Base-by-base conservation (phyloP, 2,888 invertebrate species). In the Thera britannica region DNA sequence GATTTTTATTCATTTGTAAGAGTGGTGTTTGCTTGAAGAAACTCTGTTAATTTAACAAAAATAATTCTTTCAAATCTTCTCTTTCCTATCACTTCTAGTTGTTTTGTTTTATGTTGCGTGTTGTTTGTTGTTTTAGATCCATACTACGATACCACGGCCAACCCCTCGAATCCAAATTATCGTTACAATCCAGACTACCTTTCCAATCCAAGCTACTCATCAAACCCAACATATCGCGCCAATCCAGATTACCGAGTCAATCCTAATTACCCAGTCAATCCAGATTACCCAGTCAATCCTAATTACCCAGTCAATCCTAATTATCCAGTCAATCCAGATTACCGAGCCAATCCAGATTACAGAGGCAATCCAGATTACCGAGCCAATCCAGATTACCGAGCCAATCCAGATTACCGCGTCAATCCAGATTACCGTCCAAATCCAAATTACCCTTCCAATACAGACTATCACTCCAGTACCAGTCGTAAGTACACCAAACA, bases 41-140 rank as follows among this genome's bases (percentile, higher is more conserved):
- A n/a, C n/a, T 41, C 11, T 54, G 44, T 44, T 34, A 36, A 48
- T 56, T 58, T 8, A n/a, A n/a, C n/a, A n/a, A n/a, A n/a, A n/a
- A n/a, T 9, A n/a, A 52, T 8, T 34, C 2, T 4, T 38, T 23
- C 2, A 9, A 2, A 46, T 52, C 35, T 12, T 41, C 4, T 5
- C 34, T n/a, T 44, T 35, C 62, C 36, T 9, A 9, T 64, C 3
- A 41, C 52, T 52, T 60, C 2, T 56, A 48, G 11, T 49, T 55
- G 7, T 41, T 63, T 58, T 65, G 60, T 59, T 59, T 70, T 68
- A 52, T 51, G 4, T 57, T 41, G 41, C 54, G 58, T 51, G 62
- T 65, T 68, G 57, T 70, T 69, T 60, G 59, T 71, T 68, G 64
- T 68, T 71, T 62, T 68, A 68, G 68, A 68, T 65, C 23, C 8